Evolutionary conservation across 2,888 invertebrate genomes (phyloP), one percentile per base, ranked within the genome.

Genomic region (Melanargia galathea): DNA sequence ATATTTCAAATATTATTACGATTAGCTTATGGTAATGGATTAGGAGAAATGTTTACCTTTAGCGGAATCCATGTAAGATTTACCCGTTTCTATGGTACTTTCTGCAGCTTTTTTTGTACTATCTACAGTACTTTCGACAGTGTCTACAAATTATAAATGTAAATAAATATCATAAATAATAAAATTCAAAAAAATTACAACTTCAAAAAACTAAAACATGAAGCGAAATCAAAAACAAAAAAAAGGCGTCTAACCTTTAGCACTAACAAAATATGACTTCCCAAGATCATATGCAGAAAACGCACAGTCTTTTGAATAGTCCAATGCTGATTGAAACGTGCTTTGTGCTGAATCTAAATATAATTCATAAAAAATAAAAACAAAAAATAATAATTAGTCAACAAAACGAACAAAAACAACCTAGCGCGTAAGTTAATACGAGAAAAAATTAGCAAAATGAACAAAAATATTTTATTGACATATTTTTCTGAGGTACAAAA

Each of bases 91-190:
- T 65, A 81, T 71, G 16, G 81, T 74, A 69, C 77, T 81, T 71
- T 81, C 83, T 8, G 90, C 87, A 13, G 85, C 80, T 76, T 87
- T 87, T 77, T 86, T 90, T 69, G 90, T 86, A 69, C 72, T 85
- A 78, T 89, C 88, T 80, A 88, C 82, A 66, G 87, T 82, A 69
- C 76, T 82, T 60, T 81, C 75, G 70, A 86, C 76, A 38, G 82
- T 77, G 75, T 87, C 86, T 86, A 86, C 66, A 81, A 83, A 61
- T 33, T 18, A 64, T 60, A 71, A 62, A 55, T 43, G 49, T 62
- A 55, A 66, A 70, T 56, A 67, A 65, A 71, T 63, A 64, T 49
- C 6, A 35, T 1, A 46, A 22, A 18, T 11, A 20, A 11, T 8
- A 43, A 18, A 8, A 2, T 4, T 35, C 2, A 46, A 46, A 66